A percentile compares a stretch with the other conserved stretches of the same genome.
These are phyloP conservation scores for Litoditis marina DNA, from an alignment of 2,888 invertebrate species.

Conservation along the genomic window DNA sequence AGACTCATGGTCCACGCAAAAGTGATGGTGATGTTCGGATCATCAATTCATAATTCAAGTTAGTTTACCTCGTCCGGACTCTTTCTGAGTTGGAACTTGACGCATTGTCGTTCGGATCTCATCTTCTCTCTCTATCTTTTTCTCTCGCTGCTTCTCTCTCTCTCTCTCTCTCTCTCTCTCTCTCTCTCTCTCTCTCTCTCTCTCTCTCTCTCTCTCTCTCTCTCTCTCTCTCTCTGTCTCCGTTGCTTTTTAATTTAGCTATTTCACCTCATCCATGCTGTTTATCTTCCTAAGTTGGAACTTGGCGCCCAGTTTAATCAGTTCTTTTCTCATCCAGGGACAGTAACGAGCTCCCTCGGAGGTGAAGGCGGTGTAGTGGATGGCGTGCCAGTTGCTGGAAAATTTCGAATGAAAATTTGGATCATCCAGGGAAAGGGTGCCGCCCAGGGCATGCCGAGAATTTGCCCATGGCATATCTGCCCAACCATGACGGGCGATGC, in stretches of 20 bases:
- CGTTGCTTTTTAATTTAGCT: not conserved
- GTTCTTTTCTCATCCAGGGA: slow-evolving; percentile 35
- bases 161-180: slow-evolving; percentile 15
- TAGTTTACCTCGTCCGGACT: no score
- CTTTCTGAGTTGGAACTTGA: not conserved
- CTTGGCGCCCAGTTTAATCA: slow-evolving; percentile 25
- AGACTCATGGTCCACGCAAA: no score
- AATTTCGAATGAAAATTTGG: not conserved
- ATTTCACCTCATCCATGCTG: slow-evolving; percentile 28
- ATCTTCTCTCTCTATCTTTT: not conserved
- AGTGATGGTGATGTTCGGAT: no score
- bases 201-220: slow-evolving; percentile 24
- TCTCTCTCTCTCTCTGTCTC: slow-evolving; percentile 15
- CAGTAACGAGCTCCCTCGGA: slow-evolving; percentile 43
- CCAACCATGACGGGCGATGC: no score
- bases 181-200: slow-evolving; percentile 23
- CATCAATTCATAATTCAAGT: no score
- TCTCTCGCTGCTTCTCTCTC: slow-evolving; percentile 11
- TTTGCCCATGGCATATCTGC: no score
- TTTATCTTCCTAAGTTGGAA: slow-evolving; percentile 26
- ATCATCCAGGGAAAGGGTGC: not conserved
- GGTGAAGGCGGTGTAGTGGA: slow-evolving; percentile 47
- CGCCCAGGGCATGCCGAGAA: no score
- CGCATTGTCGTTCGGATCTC: no score
- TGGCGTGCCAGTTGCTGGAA: slow-evolving; percentile 21